Evolutionary conservation across 1,140 invertebrate species (phyloP), one percentile per base, ranked within the genome.

Genomic region (Bombus terrestris): DNA sequence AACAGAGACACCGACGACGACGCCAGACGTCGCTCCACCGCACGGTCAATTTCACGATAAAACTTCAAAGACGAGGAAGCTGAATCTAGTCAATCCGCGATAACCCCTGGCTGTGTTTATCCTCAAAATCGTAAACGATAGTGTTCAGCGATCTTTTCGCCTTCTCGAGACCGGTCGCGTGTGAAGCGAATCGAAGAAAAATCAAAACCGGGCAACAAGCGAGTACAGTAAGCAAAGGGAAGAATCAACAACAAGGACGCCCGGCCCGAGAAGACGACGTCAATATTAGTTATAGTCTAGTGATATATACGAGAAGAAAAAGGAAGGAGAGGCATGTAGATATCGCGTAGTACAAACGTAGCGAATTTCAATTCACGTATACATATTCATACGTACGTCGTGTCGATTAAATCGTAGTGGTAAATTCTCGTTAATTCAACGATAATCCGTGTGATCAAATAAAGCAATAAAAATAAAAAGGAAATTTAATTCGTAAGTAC

Each of bases 121-220:
- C 66, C 64, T 66, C 22, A 72, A 43, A 43, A 92, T 88, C 90
- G 88, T 92, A 93, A 93, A 92, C 89, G 90, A 90, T 92, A 92
- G 93, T 92, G 90, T 93, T 94, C 91, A 92, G 64, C 62, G 62
- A 66, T 66, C 59, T 13, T 13, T 41, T 28, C 59, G 28, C 59
- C 59, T 35, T 12, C 41, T 73, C 72, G 15, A 41, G 28, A 15
- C 28, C 28, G 39, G 72, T 32, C 37, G 39, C 28, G 12, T 15
- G 32, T 22, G 37, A 66, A 41, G 10, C 37, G 28, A 53, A 8
- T 53, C 18, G 47, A 53, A 53, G 47, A 22, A 22, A 22, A 53
- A 53, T 53, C 47, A 18, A 53, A 53, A 53, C 59, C 4, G 3
- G 9, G 37, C 71, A 25, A n/a, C 28, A 22, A 5, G 22, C 5